Conservation (phyloP, 1,140 invertebrate genomes). For the Formica selysi region DNA sequence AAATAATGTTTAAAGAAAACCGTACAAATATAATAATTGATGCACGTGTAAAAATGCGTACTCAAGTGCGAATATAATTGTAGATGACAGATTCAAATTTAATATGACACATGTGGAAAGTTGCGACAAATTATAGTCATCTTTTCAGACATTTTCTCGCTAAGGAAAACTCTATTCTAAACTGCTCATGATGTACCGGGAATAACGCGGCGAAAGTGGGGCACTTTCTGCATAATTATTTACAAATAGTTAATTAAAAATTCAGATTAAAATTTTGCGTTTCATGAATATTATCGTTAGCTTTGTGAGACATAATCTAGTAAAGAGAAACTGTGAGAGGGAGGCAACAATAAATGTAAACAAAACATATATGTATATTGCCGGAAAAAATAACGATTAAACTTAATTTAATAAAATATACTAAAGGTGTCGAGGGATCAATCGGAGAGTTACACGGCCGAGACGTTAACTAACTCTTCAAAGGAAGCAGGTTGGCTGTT, state of each 20-base stretch:
- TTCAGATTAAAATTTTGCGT: constrained; percentile 2
- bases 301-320: background rate
- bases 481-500: constrained; percentile 29
- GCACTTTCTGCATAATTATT: background rate
- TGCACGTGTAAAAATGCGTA: background rate
- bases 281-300: background rate
- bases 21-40: background rate
- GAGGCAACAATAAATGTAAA: too few species aligned
- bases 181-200: background rate
- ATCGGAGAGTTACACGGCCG: constrained; percentile 19
- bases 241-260: background rate
- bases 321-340: background rate
- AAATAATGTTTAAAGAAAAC: background rate
- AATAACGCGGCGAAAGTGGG: background rate
- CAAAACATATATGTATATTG: background rate
- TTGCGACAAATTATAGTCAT: constrained; percentile 2
- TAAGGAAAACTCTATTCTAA: background rate
- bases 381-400: constrained; percentile 7
- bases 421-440: constrained; percentile 24
- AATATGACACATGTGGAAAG: background rate
- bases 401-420: background rate
- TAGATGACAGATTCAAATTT: constrained; percentile 11
- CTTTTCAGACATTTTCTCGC: background rate
- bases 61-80: background rate
- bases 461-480: constrained; percentile 62